phyloP scores from a whole-genome alignment of 2,113 vertebrate genomes.

The Chascanopsetta lugubris region DNA sequence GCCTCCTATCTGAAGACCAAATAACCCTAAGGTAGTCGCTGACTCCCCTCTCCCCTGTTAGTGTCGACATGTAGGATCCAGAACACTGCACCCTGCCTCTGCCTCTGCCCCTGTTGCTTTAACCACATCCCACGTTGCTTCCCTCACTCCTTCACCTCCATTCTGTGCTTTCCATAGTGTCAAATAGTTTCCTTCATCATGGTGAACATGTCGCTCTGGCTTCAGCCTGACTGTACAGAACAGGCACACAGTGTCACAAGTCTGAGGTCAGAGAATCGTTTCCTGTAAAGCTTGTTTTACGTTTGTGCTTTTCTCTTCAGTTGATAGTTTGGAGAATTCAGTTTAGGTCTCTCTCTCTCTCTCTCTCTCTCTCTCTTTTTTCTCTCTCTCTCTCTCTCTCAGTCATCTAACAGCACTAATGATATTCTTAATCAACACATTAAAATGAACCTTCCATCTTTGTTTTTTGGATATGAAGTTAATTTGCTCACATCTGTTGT shows the following conservation, averaged over 20 bases:
- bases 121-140: slow-evolving; percentile 43
- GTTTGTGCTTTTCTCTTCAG: not conserved
- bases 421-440: slow-evolving; percentile 35
- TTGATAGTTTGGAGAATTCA: slow-evolving; percentile 3
- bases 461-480: slow-evolving; percentile 4
- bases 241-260: not conserved
- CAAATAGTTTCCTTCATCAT: slow-evolving; percentile 5
- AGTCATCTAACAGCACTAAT: slow-evolving; percentile 59
- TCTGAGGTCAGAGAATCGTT: not conserved
- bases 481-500: not conserved
- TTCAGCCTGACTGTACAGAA: not conserved
- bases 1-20: slow-evolving; percentile 15
- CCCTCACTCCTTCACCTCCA: slow-evolving; percentile 27
- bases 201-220: slow-evolving; percentile 9
- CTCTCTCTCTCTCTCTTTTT: slow-evolving; percentile 20
- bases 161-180: slow-evolving; percentile 41
- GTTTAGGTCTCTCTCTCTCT: not conserved
- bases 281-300: not conserved
- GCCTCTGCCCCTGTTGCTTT: slow-evolving; percentile 21
- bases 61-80: slow-evolving; percentile 76
- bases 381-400: slow-evolving; percentile 22
- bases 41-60: slow-evolving; percentile 22
- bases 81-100: slow-evolving; percentile 62
- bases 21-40: slow-evolving; percentile 32
- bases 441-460: slow-evolving; percentile 17